Evolutionary conservation across 2,797 vertebrate genomes (phyloP), one percentile per base, ranked within the genome.

Genomic region (Pangasius djambal): DNA sequence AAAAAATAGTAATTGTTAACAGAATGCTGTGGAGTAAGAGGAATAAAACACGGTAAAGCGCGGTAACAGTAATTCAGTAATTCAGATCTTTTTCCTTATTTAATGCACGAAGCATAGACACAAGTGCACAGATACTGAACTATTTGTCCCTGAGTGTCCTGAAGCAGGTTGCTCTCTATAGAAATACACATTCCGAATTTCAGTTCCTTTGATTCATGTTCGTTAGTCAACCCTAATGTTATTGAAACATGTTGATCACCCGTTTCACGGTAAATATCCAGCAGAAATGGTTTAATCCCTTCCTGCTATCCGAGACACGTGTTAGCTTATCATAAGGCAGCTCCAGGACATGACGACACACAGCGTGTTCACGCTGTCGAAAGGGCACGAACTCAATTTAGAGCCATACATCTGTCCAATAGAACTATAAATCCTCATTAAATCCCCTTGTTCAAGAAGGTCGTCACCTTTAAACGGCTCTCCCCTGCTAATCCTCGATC

Each of bases 331-430:
- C 78, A 81, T 10, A 31, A 20, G 1, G 31, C 55, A 25, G 55
- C 6, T 81, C 52, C 78, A 59, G 78, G 37, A 59, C 78, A 81
- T 6, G 52, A 57, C 78, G 55, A 16, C 28, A 34, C 20, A 15
- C 48, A 1, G 48, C 50, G 13, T 55, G 77, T 34, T 55, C 50
- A 15, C 28, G 13, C 34, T 61, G 31, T 61, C 7, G 55, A 83
- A 83, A 83, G 81, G 81, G 10, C 81, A 63, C 37, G 20, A 63
- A 83, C 81, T 63, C 81, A 63, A 83, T 83, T 83, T 63, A 63
- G 57, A 83, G 37, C 81, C 81, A 40, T 63, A 16, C 22, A 44
- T 83, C 81, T 63, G 57, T n/a, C 81, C 81, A n/a, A 16, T 3
- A 61, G 12, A 83, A 83, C 57, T 28, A 63, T 63, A 83, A 83